These are phyloP conservation scores for Phymastichus coffea DNA, from an alignment of 1,140 invertebrate species.

Conservation along the genomic window DNA sequence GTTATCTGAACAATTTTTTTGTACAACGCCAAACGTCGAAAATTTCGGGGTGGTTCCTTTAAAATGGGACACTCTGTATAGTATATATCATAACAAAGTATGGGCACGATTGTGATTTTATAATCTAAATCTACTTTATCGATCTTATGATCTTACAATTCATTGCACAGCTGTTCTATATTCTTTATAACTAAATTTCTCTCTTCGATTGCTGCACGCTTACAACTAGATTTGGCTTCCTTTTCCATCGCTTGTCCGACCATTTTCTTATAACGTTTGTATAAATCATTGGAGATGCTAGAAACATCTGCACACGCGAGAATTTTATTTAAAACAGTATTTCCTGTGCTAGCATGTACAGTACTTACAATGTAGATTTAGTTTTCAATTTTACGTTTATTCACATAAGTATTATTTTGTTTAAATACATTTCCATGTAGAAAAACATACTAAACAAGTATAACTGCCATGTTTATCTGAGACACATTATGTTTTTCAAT, in stretches of 20 bases:
- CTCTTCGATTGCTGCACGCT: no score
- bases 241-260: conserved; percentile 27
- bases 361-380: neutral
- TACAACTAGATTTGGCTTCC: neutral
- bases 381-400: neutral
- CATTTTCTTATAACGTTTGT: conserved; percentile 30
- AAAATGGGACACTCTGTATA: no score
- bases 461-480: neutral
- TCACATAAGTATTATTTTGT: neutral
- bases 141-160: neutral
- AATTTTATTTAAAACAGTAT: conserved; percentile 26
- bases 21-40: no score
- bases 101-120: neutral
- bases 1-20: no score
- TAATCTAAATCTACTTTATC: neutral
- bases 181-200: neutral
- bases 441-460: neutral
- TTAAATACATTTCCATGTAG: neutral
- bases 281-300: neutral
- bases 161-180: no score
- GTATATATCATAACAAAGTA: no score
- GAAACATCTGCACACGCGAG: conserved; percentile 26
- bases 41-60: no score
- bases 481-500: neutral
- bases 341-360: conserved; percentile 24